Base-by-base conservation (phyloP, 1,140 invertebrate species). In the Achatina immaculata region DNA sequence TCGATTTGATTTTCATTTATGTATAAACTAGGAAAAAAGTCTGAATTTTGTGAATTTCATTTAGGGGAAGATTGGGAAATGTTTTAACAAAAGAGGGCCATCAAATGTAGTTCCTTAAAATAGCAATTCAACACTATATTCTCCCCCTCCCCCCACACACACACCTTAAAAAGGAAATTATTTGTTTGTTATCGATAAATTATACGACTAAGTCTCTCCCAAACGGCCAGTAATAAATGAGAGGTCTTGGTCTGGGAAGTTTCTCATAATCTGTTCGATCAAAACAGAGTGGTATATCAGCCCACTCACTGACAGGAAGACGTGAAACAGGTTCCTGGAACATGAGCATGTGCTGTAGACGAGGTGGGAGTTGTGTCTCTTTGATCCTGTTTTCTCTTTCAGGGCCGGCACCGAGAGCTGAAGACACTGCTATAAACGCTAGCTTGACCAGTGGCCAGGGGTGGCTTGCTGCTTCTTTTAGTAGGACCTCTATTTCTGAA, bases 371-470 rank as follows among this genome's bases (percentile, higher is more conserved):
- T 34, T 66, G 28, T 1, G 28, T 66, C 21, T 66, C 11, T 21
- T 14, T 34, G 28, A 66, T 34, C 4, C 36, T 9, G 11, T 36
- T 7, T 66, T 66, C 65, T 21, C 65, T 66, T 4, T 66, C 65
- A 7, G 65, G 65, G 65, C 65, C n/a, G 7, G 16, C 28, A 34
- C 65, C 65, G 14, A 66, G 36, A 36, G 7, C 9, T 36, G 65
- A 36, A 66, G 65, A 66, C n/a, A 66, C 65, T 4, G 65, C 65
- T 36, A 66, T 66, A 34, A 66, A 66, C 34, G 65, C 65, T 66
- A 66, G 65, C 65, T 66, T 66, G 36, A 7, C 65, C 36, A 66
- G 65, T 38, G 65, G 65, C 65, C 65, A 66, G 3, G 65, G 65
- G n/a, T 66, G 65, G 9, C 7, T 3, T 34, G n/a, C 16, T 31